These are phyloP conservation scores for Gallinago paraguaiae DNA, from an alignment of 2,113 vertebrate species.

Conservation along the genomic window DNA sequence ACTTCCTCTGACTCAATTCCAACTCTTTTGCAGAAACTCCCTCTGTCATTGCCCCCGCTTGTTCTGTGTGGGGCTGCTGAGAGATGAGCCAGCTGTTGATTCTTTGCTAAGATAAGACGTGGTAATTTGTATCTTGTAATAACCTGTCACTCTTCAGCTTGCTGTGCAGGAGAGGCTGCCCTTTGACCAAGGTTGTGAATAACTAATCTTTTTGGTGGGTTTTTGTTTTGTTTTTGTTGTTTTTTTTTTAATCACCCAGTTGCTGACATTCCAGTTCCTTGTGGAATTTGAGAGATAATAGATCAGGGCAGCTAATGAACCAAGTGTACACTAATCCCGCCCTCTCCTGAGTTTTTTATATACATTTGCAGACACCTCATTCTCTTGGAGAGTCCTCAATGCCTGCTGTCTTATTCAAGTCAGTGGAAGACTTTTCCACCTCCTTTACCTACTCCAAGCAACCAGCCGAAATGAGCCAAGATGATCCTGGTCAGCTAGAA, in stretches of 20 bases:
- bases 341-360: not conserved
- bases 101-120: not conserved
- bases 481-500: not conserved
- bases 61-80: not conserved
- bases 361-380: conserved; percentile 12
- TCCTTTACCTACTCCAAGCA: conserved; percentile 46
- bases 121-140: not conserved
- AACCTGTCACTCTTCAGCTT: not conserved
- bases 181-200: not conserved
- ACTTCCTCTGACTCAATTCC: not conserved
- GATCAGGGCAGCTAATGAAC: not conserved
- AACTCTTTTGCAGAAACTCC: not conserved
- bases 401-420: not conserved
- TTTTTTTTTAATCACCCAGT: not conserved
- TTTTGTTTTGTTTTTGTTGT: not conserved
- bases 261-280: conserved; percentile 13
- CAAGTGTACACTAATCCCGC: not conserved
- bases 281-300: not conserved
- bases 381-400: not conserved
- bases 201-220: not conserved
- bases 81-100: conserved; percentile 18
- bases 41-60: not conserved
- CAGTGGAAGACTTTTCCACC: conserved; percentile 52
- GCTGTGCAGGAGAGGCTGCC: not conserved
- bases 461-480: not conserved